A percentile compares a stretch with the other conserved stretches of the same genome.
phyloP scores from a whole-genome alignment of 2,888 invertebrate species.

The Sarcophaga rosellei region DNA sequence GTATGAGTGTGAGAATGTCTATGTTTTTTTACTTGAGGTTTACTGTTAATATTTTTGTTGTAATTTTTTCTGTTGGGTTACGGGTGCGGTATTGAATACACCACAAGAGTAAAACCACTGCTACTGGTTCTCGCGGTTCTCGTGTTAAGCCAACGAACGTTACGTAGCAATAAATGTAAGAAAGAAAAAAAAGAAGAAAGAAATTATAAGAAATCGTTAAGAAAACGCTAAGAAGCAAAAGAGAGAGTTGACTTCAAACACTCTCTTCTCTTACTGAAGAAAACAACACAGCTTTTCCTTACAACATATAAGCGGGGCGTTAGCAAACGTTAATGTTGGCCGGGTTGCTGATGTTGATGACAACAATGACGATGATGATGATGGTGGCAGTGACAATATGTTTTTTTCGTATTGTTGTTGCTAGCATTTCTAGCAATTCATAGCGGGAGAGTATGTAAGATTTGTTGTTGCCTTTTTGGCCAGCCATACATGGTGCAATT shows the following conservation, averaged over 20 bases:
- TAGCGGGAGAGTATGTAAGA: constrained; percentile 24
- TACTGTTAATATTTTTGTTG: constrained; percentile 65
- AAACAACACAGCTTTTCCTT: background rate
- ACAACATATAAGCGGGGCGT: constrained; percentile 49
- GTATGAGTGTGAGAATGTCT: background rate
- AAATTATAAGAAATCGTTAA: constrained; percentile 62
- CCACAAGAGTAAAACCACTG: constrained; percentile 81
- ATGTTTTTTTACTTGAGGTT: constrained; percentile 60
- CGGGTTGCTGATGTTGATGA: constrained; percentile 64
- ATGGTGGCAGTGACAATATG: constrained; percentile 69
- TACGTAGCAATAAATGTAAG: constrained; percentile 67
- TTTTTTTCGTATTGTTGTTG: constrained; percentile 47
- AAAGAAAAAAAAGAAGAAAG: constrained; percentile 39
- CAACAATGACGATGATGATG: constrained; percentile 41
- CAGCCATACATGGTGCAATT: constrained; percentile 46
- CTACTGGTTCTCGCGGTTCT: constrained; percentile 82
- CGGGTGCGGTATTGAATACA: constrained; percentile 74
- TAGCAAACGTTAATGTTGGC: constrained; percentile 57
- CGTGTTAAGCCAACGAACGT: constrained; percentile 77
- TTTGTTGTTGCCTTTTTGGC: constrained; percentile 45
- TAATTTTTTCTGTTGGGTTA: constrained; percentile 70
- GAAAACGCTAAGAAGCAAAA: background rate
- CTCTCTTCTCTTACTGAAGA: background rate
- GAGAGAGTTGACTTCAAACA: background rate
- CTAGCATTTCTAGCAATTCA: constrained; percentile 33